Evolutionary conservation across 2,888 invertebrate species (phyloP).

Genomic region (Deilephila porcellus): DNA sequence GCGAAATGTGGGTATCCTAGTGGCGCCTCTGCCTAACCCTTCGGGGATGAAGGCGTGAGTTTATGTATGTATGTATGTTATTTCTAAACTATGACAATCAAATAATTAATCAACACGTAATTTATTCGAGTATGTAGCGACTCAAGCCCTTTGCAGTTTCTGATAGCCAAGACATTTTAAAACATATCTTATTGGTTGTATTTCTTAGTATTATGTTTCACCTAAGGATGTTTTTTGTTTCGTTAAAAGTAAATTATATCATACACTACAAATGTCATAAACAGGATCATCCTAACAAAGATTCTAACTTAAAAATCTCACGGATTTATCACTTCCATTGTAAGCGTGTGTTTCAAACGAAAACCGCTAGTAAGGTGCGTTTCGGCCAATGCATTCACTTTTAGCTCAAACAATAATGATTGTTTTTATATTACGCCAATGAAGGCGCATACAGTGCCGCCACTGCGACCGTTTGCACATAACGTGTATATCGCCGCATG

Average conservation of each 20-base stretch:
- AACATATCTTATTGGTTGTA: too few species aligned
- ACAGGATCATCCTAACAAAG: background rate
- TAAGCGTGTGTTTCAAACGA: constrained; percentile 37
- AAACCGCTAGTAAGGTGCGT: constrained; percentile 46
- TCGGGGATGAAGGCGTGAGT: too few species aligned
- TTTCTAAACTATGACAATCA: too few species aligned
- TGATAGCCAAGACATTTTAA: too few species aligned
- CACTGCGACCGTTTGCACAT: background rate
- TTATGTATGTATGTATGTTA: too few species aligned
- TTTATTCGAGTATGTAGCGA: too few species aligned
- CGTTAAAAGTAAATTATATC: background rate
- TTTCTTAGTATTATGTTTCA: too few species aligned
- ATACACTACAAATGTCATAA: background rate
- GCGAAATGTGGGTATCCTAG: too few species aligned
- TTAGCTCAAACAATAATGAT: constrained; percentile 52
- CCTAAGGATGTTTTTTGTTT: too few species aligned
- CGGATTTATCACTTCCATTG: background rate
- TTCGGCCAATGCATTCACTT: constrained; percentile 44
- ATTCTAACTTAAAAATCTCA: background rate
- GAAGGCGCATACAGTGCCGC: constrained; percentile 7
- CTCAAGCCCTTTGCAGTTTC: too few species aligned
- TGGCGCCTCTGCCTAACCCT: too few species aligned
- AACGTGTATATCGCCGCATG: background rate
- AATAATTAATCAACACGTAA: too few species aligned
- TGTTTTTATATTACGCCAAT: constrained; percentile 57